Base-by-base conservation (phyloP, 2,113 vertebrate species). In the Coracopsis vasa region DNA sequence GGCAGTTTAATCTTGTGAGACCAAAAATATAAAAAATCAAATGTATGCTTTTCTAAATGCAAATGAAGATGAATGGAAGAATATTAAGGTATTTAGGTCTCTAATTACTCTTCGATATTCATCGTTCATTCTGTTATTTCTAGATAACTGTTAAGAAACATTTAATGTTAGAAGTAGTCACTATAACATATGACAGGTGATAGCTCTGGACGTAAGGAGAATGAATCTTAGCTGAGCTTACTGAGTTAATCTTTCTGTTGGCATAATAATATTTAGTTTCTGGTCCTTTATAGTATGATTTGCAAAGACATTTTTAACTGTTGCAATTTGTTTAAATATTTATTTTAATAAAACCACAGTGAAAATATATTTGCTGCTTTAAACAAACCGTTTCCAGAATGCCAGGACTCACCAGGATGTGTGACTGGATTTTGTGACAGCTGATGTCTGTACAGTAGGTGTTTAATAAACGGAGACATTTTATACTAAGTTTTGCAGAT, bases 401-500 rank as follows among this genome's bases (percentile, higher is more conserved):
- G 42, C 93, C 70, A 87, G 81, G 51, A 73, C 42, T 96, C 73
- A 61, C 53, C 80, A 39, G 48, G 79, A 90, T 90, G 48, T 18
- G 60, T 11, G 14, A 92, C 86, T 96, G 37, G 65, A 97, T 95
- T 96, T 93, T 81, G 75, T 95, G 96, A 97, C 94, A 97, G 94
- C 77, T 94, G 80, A 93, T 92, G 70, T 96, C 95, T 96, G 86
- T 88, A 86, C 25, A 62, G 88, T 90, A 87, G 90, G 91, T 95
- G 93, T 96, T 94, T 89, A 90, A 93, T 94, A 97, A 97, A 97
- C 64, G 45, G 80, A 93, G 80, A 94, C 92, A 94, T 96, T 94
- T 97, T 89, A 95, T 66, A 94, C 79, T 72, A 90, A 95, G 94
- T 95, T 96, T 96, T 96, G 37, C 58, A 96, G 83, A 95, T 96